These are phyloP conservation scores for Agraylea sexmaculata DNA, from an alignment of 1,140 invertebrate species.

Conservation along the genomic window DNA sequence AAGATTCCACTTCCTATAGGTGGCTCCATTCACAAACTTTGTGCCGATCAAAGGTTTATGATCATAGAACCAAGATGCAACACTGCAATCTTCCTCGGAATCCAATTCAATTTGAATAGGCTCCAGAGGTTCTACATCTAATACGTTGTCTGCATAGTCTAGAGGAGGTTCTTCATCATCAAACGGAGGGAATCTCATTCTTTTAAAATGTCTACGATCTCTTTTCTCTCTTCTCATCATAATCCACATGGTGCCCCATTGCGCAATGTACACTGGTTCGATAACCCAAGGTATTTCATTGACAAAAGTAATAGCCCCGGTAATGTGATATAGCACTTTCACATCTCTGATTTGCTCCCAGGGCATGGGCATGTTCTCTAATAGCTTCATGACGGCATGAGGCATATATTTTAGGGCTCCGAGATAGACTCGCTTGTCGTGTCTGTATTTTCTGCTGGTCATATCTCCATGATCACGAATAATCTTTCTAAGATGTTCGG, in stretches of 20 bases:
- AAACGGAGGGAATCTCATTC: conserved; percentile 99
- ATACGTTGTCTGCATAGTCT: conserved; percentile 97
- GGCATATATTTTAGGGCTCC: conserved; percentile 99
- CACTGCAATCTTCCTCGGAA: conserved; percentile 86
- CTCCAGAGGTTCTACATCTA: conserved; percentile 98
- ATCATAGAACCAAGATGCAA: conserved; percentile 96
- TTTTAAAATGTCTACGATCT: conserved; percentile 96
- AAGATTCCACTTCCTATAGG: conserved; percentile 93
- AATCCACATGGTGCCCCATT: conserved; percentile 99
- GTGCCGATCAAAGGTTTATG: conserved; percentile 91
- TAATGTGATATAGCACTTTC: conserved; percentile 94
- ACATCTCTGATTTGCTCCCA: conserved; percentile 99
- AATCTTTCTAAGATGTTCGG: conserved; percentile 97
- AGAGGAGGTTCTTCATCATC: conserved; percentile 99
- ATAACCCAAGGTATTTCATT: conserved; percentile 99
- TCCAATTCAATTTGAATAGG: conserved; percentile 98
- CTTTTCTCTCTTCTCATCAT: conserved; percentile 99
- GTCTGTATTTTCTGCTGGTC: conserved; percentile 96
- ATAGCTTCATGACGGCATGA: conserved; percentile 95
- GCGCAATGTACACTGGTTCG: conserved; percentile 97
- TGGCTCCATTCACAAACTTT: conserved; percentile 91
- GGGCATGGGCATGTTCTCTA: conserved; percentile 99
- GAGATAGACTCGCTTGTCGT: conserved; percentile 97
- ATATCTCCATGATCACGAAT: conserved; percentile 99
- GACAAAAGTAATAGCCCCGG: conserved; percentile 99